Base-by-base conservation (phyloP, 1,140 invertebrate genomes). In the Hycleus phaleratus region DNA sequence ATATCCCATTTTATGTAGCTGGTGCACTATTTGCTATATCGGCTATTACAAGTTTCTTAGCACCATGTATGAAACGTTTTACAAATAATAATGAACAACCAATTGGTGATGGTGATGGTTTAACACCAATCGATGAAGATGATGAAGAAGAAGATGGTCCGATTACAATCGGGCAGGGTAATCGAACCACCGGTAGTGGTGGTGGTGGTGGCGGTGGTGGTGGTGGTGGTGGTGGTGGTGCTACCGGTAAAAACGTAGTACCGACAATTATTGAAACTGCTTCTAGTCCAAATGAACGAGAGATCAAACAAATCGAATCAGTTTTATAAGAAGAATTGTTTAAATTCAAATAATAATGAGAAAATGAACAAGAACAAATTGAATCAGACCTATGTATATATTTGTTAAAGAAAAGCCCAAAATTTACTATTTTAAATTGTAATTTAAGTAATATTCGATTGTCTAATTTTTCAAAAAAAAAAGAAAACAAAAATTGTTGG, bases 1-100 rank as follows among this genome's bases (percentile, higher is more conserved):
- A 86, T 66, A 81, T 92, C 12, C 88, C 95, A 12, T 99, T 98
- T 74, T 94, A 85, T 70, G 87, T 96, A 77, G 95, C 94, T 38
- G 93, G 90, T 38, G 84, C 81, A 0, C 84, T 97, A 73, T 93
- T 99, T 74, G 79, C 88, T 4, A 73, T 94, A 3, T 87, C 92
- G 10, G 90, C 93, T 0, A 65, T 90, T 1, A 90, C 91, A 8
- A 91, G 90, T 64, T 91, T 95, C 66, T 78, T 91, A 58, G 87
- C 93, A 40, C 89, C 90, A 3, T 78, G 81, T 53, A 81, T 91
- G 72, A 86, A 86, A 71, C 80, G 80, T 60, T 82, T 73, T 68
- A 60, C 70, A 9, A 61, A 70, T 11, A 59, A 74, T 10, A 74
- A 81, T 52, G 74, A 76, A 43, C 70, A 77, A 43, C 80, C 81